Evolutionary conservation across 2,113 vertebrate genomes (phyloP).

Genomic region (Phocoena sinus): DNA sequence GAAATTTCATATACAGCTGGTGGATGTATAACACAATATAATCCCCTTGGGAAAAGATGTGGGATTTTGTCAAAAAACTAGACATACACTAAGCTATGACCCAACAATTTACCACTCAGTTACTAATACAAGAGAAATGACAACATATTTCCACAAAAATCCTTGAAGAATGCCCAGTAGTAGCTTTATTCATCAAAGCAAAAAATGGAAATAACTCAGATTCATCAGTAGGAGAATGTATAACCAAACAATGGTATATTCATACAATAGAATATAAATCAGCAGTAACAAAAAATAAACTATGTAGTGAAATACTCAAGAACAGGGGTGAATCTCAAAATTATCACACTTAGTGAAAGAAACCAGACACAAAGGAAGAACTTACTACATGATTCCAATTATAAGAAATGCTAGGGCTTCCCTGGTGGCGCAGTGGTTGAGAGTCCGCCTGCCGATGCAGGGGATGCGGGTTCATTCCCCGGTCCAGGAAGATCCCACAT

Average conservation of each 20-base stretch:
- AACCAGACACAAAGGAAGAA: background rate
- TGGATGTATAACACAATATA: background rate
- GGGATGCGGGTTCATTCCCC: too few relatives aligned
- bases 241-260: background rate
- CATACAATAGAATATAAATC: background rate
- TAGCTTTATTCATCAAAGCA: background rate
- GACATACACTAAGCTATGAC: background rate
- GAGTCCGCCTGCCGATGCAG: too few relatives aligned
- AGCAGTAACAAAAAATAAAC: background rate
- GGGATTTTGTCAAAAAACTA: background rate
- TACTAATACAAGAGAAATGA: background rate
- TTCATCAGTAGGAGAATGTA: background rate
- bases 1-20: background rate
- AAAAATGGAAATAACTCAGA: background rate
- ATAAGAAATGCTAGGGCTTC: background rate
- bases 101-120: background rate
- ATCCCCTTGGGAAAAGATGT: background rate
- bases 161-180: background rate
- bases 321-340: background rate
- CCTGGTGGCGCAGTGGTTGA: too few relatives aligned
- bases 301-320: background rate
- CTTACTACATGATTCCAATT: background rate
- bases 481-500: too few relatives aligned
- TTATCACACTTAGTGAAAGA: background rate
- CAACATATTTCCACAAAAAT: background rate